phyloP scores from a whole-genome alignment of 2,888 invertebrate genomes.

The Ormyrus rosae region DNA sequence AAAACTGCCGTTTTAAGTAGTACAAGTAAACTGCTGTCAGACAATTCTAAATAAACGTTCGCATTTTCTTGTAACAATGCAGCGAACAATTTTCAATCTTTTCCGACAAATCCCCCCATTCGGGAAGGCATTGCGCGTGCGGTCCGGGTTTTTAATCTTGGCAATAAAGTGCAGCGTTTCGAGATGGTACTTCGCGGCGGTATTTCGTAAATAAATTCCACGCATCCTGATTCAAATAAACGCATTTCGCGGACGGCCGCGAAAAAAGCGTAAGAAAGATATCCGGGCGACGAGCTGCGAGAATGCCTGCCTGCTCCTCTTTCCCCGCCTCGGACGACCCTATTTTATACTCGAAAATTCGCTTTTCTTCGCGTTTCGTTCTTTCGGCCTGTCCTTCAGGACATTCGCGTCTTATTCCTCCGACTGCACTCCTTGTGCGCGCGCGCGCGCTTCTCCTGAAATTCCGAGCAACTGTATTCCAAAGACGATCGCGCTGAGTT shows the following conservation, averaged over 20 bases:
- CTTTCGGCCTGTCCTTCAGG: neutral
- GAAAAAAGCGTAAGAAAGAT: conserved; percentile 15
- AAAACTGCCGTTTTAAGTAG: no score
- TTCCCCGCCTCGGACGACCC: neutral
- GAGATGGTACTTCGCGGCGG: neutral
- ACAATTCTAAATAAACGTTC: no score
- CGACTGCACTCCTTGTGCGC: neutral
- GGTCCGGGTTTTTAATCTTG: neutral
- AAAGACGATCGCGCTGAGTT: conserved; percentile 4
- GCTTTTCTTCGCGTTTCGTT: conserved; percentile 20
- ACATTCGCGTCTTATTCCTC: neutral
- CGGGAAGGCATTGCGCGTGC: no score
- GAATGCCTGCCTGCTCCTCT: neutral
- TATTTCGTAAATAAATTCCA: conserved; percentile 34
- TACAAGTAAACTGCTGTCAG: no score
- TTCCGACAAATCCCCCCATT: no score
- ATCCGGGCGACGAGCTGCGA: conserved; percentile 1
- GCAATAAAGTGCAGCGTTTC: neutral
- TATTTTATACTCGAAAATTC: neutral
- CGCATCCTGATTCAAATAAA: conserved; percentile 25
- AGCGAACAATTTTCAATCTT: no score
- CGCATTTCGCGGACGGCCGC: neutral
- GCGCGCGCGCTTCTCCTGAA: neutral
- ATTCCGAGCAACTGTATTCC: conserved; percentile 14
- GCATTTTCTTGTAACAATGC: no score